Evolutionary conservation across 2,888 invertebrate genomes (phyloP).

Genomic region (Agrotis clavis): DNA sequence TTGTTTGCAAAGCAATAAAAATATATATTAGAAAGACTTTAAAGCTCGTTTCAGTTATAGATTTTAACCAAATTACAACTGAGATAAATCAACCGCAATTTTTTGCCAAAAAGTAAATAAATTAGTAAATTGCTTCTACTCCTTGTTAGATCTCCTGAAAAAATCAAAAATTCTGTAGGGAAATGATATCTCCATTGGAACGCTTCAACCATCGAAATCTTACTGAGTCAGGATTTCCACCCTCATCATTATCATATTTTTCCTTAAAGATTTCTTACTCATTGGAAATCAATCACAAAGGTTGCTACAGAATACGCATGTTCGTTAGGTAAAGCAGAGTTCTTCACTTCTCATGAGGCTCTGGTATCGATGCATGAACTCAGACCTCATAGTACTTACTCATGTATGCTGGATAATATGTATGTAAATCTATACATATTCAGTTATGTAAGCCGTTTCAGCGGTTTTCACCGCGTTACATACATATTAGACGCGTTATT

Average conservation of each 20-base stretch:
- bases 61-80: too few relatives aligned
- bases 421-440: background rate
- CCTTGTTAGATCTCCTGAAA: background rate
- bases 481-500: slow-evolving; percentile 50
- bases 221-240: background rate
- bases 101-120: too few relatives aligned
- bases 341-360: background rate
- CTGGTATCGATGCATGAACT: background rate
- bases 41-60: background rate
- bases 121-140: too few relatives aligned
- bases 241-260: slow-evolving; percentile 3
- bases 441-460: slow-evolving; percentile 44
- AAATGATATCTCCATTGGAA: background rate
- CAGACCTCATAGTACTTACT: background rate
- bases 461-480: slow-evolving; percentile 49
- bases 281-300: background rate
- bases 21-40: background rate
- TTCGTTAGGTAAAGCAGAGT: background rate
- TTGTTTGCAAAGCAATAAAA: background rate
- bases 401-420: background rate
- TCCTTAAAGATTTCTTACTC: too few relatives aligned
- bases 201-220: background rate
- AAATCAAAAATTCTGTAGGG: background rate
- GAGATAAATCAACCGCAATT: too few relatives aligned
- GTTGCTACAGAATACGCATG: background rate